A percentile compares a stretch with the other conserved stretches of the same genome.
These are phyloP conservation scores for Anseranas semipalmata DNA, from an alignment of 2,113 vertebrate species.

Conservation along the genomic window DNA sequence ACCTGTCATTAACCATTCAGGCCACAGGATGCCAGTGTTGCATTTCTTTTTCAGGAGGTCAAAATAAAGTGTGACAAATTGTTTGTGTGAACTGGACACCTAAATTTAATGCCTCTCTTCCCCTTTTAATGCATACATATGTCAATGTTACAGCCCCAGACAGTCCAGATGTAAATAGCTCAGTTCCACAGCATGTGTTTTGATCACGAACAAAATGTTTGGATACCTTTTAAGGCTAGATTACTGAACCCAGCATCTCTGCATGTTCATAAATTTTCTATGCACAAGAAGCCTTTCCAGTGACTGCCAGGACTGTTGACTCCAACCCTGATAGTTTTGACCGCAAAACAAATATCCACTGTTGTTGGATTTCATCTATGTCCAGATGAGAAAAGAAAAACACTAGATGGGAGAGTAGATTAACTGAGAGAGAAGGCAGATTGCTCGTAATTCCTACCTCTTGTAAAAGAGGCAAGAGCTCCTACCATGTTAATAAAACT, in stretches of 20 bases:
- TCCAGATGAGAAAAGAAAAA: conserved; percentile 50
- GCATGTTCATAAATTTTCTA: conserved; percentile 29
- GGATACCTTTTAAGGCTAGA: conserved; percentile 45
- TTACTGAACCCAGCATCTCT: background rate
- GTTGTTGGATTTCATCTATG: background rate
- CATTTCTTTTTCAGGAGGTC: conserved; percentile 44
- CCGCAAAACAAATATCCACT: conserved; percentile 23
- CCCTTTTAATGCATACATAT: background rate
- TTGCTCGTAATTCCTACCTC: background rate
- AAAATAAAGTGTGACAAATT: background rate
- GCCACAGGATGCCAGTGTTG: conserved; percentile 77
- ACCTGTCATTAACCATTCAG: conserved; percentile 55
- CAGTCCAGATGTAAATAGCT: conserved; percentile 12
- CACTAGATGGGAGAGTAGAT: conserved; percentile 38
- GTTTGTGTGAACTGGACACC: background rate
- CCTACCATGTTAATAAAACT: conserved; percentile 40
- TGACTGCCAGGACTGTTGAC: background rate
- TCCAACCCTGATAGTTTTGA: background rate
- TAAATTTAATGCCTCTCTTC: background rate
- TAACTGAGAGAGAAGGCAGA: conserved; percentile 23
- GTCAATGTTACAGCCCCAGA: background rate
- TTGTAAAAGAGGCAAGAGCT: conserved; percentile 27
- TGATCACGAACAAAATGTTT: conserved; percentile 8
- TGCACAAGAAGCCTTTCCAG: background rate
- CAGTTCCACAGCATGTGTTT: background rate